A percentile compares a stretch with the other conserved stretches of the same genome.
These are phyloP conservation scores for Ciona savignyi DNA, from an alignment of 23 tunicate genomes.

Conservation along the genomic window DNA sequence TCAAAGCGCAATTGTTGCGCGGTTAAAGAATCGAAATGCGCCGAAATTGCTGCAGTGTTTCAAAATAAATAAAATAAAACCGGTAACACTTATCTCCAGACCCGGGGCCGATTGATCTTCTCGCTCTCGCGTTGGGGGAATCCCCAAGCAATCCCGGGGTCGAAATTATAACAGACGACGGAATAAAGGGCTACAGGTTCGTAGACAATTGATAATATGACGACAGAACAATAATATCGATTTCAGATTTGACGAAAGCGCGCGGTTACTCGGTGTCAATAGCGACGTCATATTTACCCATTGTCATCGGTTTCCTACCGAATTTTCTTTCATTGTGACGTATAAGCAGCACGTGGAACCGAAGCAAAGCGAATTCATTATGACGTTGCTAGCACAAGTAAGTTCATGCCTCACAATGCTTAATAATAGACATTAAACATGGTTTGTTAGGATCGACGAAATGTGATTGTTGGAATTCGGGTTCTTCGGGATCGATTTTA, in stretches of 20 bases:
- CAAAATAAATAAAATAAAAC: not conserved
- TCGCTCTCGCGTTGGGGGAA: conserved; percentile 37
- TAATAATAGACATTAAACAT: not conserved
- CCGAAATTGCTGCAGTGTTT: not conserved
- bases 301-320: conserved; percentile 67
- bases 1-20: too few species aligned
- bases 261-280: conserved; percentile 27
- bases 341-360: conserved; percentile 31
- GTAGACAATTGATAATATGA: not conserved
- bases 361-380: conserved; percentile 23
- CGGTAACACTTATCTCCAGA: conserved; percentile 22
- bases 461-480: conserved; percentile 16
- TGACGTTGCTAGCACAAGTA: conserved; percentile 71
- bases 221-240: not conserved
- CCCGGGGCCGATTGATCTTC: conserved; percentile 41
- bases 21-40: not conserved
- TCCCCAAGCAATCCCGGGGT: conserved; percentile 28
- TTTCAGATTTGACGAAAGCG: conserved; percentile 47
- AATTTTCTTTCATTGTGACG: conserved; percentile 75
- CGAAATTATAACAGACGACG: conserved; percentile 35
- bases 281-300: conserved; percentile 37
- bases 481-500: conserved; percentile 26
- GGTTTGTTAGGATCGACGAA: conserved; percentile 15
- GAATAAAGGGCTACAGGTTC: conserved; percentile 60
- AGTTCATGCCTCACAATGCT: not conserved